These are phyloP conservation scores for Bombus sibiricus DNA, from an alignment of 1,140 invertebrate genomes.

Conservation along the genomic window DNA sequence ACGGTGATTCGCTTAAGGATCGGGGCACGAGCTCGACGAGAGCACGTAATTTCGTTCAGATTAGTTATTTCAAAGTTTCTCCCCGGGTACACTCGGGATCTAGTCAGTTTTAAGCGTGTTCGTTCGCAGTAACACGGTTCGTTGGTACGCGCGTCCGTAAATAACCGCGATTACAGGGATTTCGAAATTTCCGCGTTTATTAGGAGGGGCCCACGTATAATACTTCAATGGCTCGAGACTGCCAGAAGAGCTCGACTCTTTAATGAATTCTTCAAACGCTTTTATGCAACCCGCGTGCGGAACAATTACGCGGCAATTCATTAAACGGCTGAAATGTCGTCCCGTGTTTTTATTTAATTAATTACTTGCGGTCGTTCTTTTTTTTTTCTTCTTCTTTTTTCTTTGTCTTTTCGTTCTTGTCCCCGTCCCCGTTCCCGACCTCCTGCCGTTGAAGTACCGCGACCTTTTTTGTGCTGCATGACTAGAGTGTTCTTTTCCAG, in stretches of 20 bases:
- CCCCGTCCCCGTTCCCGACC: neutral
- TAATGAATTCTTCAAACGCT: constrained; percentile 47
- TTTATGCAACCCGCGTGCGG: constrained; percentile 5
- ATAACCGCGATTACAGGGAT: constrained; percentile 9
- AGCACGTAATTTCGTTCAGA: constrained; percentile 4
- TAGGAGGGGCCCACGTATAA: neutral
- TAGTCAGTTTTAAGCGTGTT: neutral
- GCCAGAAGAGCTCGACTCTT: constrained; percentile 10
- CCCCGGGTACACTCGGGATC: neutral
- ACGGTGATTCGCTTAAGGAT: neutral
- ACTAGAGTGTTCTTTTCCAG: constrained; percentile 35
- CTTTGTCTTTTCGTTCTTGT: neutral
- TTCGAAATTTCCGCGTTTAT: constrained; percentile 40
- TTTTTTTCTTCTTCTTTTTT: neutral
- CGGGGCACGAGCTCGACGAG: neutral
- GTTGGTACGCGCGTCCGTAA: neutral
- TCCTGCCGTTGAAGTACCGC: constrained; percentile 4
- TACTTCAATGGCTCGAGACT: neutral
- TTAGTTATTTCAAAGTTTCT: constrained; percentile 2
- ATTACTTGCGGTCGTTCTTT: constrained; percentile 3
- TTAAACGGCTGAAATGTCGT: constrained; percentile 42
- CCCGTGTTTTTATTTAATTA: constrained; percentile 47
- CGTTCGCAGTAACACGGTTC: neutral
- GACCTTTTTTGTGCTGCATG: constrained; percentile 19
- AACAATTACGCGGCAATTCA: constrained; percentile 50